Conservation (phyloP, 2,113 vertebrate genomes). For the Gymnogyps californianus region DNA sequence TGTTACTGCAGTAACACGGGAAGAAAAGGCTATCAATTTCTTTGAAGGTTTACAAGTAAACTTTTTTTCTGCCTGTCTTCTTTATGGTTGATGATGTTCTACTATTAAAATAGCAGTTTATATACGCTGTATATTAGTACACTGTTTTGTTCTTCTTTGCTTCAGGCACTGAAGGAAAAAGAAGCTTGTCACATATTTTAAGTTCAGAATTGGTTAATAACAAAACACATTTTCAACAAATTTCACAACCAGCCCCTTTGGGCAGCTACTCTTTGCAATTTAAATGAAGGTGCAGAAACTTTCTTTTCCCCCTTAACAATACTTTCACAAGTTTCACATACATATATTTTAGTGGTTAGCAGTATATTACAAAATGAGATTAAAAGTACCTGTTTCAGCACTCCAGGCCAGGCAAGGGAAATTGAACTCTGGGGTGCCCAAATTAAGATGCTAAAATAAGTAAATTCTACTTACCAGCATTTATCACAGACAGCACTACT, state of each 20-base stretch:
- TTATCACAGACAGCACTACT: neutral
- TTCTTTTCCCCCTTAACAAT: constrained; percentile 7
- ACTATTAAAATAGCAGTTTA: constrained; percentile 22
- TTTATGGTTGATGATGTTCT: neutral
- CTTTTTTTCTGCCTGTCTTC: neutral
- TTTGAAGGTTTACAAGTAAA: constrained; percentile 12
- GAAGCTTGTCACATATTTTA: constrained; percentile 45
- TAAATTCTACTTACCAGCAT: neutral
- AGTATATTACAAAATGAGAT: constrained; percentile 18
- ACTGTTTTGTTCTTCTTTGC: constrained; percentile 45
- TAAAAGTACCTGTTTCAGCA: constrained; percentile 1
- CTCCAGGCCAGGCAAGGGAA: neutral
- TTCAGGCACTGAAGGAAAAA: constrained; percentile 37
- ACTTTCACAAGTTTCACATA: neutral
- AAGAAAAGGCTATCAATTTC: neutral
- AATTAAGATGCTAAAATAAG: constrained; percentile 2
- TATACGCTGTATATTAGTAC: neutral
- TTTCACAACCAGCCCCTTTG: constrained; percentile 17
- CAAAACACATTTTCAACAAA: constrained; percentile 27
- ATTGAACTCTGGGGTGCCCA: neutral
- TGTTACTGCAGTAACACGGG: neutral
- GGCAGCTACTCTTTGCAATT: constrained; percentile 49
- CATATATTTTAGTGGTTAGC: neutral
- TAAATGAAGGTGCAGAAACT: constrained; percentile 51
- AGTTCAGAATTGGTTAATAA: constrained; percentile 46